Base-by-base conservation (phyloP, 2,113 vertebrate genomes). In the Perccottus glenii region DNA sequence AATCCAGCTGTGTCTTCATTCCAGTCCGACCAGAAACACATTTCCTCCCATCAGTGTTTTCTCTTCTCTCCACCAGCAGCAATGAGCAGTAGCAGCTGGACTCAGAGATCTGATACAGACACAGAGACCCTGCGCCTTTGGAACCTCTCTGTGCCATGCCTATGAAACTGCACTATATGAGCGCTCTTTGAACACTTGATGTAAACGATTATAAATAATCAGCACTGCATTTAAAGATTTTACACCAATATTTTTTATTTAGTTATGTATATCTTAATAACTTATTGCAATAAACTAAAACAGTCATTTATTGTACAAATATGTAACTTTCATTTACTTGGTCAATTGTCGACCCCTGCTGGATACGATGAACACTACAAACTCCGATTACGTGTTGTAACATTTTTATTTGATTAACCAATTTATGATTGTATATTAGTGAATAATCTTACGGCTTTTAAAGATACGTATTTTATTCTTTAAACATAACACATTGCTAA, bases 1-100 rank as follows among this genome's bases (percentile, higher is more conserved):
- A 51, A 77, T 47, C 67, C 68, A 71, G 56, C 72, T 45, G 64
- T 44, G 12, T 56, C 36, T 51, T 58, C 27, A 84, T 86, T 70
- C 52, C 52, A 55, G 33, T 36, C 12, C 6, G 33, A 66, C 68
- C 67, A 15, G 11, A 53, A 33, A 46, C 72, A 55, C 61, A 42
- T 64, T 70, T 78, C 49, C 33, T 35, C 59, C 64, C 55, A 64
- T 64, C 43, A 40, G 33, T 73, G 49, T 61, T 79, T 74, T 51
- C 70, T 80, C 15, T 49, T 75, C 42, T 32, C 58, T 44, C 27
- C 53, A 48, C 40, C 77, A 57, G 6, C 11, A 63, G 48, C 56
- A 60, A 64, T 69, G 74, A 67, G 60, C 64, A 68, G 43, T 60
- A 68, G 57, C 64, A 60, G 5, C 36, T 61, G 59, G 33, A 67